Evolutionary conservation across 2,888 invertebrate genomes (phyloP).

Genomic region (Gymnosoma rotundatum): DNA sequence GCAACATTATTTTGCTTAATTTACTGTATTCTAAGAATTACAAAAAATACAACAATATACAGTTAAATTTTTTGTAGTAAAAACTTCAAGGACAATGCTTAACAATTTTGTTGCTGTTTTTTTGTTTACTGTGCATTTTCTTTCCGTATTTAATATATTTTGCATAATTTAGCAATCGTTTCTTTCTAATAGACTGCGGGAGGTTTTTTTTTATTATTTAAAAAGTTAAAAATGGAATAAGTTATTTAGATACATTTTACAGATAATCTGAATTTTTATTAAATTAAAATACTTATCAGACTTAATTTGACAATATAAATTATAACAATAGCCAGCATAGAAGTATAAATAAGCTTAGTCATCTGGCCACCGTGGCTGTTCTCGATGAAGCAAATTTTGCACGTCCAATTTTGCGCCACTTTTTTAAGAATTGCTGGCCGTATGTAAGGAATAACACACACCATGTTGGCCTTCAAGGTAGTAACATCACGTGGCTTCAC

Average conservation of each 20-base stretch:
- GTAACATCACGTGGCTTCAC: no score
- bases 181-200: constrained; percentile 21
- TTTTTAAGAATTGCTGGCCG: no score
- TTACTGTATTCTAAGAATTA: constrained; percentile 31
- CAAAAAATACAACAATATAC: neutral
- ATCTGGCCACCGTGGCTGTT: no score
- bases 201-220: neutral
- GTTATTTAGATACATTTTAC: neutral
- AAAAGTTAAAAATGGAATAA: neutral
- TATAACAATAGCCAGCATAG: no score
- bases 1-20: constrained; percentile 56
- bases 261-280: neutral
- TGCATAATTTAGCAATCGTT: constrained; percentile 50
- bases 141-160: constrained; percentile 12
- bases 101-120: constrained; percentile 3
- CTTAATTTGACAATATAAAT: no score
- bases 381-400: no score
- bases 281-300: no score
- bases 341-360: no score
- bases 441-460: no score
- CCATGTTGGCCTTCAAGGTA: no score
- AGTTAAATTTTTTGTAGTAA: neutral
- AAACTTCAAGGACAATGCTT: constrained; percentile 49
- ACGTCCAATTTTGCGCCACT: no score
- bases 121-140: neutral